phyloP scores from a whole-genome alignment of 2,113 vertebrate species.

The Nothoprocta pentlandii region DNA sequence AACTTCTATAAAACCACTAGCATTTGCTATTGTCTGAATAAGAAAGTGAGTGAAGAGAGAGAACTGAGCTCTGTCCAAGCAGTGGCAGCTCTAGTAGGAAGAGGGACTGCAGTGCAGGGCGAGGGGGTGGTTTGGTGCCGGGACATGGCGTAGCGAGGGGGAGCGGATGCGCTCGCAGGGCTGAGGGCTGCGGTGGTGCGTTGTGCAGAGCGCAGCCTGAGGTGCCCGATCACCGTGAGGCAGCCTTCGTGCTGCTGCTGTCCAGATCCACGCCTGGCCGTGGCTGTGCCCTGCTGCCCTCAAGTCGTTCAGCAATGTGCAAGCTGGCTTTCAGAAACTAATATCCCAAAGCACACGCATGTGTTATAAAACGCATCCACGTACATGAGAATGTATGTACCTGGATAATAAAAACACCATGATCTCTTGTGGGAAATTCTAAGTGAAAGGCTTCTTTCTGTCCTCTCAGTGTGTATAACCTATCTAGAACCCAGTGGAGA shows the following conservation, averaged over 20 bases:
- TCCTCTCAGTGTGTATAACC: background rate
- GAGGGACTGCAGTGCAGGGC: background rate
- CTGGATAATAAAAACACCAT: background rate
- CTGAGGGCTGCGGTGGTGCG: background rate
- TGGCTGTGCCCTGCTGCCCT: background rate
- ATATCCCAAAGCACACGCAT: background rate
- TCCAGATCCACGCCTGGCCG: background rate
- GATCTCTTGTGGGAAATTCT: background rate
- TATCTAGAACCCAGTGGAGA: slow-evolving; percentile 25
- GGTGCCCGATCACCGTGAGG: background rate
- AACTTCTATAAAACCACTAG: background rate
- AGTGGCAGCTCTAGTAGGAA: background rate
- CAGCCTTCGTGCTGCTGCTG: background rate
- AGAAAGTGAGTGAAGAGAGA: background rate
- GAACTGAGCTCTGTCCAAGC: background rate
- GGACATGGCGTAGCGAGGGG: too few relatives aligned
- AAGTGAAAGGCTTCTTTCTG: background rate
- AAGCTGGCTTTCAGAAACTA: background rate
- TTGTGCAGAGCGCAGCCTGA: rapidly evolving
- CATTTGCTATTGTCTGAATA: background rate
- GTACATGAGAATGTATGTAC: background rate
- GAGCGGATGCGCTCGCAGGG: background rate
- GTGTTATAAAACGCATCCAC: background rate
- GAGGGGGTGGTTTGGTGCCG: background rate
- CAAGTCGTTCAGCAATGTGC: background rate